Conservation (phyloP, 1,140 invertebrate species). For the Fopius arisanus region DNA sequence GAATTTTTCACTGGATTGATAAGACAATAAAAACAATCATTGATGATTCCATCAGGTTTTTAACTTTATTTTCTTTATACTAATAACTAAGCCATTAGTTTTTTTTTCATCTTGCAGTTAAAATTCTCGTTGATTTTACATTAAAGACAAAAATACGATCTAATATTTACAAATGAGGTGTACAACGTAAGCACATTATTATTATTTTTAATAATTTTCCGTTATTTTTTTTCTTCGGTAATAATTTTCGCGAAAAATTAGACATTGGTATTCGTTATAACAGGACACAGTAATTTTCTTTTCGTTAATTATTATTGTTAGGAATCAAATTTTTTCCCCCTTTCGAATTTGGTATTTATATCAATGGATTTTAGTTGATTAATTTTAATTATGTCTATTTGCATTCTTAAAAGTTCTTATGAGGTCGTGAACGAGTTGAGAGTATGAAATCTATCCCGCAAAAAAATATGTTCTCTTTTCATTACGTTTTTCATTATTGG, state of each 20-base stretch:
- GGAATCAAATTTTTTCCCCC: neutral
- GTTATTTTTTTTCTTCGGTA: constrained; percentile 24
- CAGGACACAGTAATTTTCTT: constrained; percentile 38
- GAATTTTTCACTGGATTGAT: too few species aligned
- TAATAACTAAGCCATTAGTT: constrained; percentile 56
- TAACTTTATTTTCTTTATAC: constrained; percentile 49
- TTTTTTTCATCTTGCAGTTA: constrained; percentile 38
- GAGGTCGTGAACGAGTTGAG: constrained; percentile 12
- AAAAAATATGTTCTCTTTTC: constrained; percentile 36
- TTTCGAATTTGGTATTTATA: neutral
- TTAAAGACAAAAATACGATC: constrained; percentile 61
- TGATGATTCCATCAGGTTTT: constrained; percentile 45
- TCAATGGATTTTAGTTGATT: neutral
- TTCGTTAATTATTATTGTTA: constrained; percentile 12
- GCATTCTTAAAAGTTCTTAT: neutral
- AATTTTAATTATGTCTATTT: constrained; percentile 12
- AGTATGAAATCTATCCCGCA: constrained; percentile 35
- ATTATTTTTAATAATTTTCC: constrained; percentile 36
- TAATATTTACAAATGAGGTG: constrained; percentile 64
- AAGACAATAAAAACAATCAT: neutral
- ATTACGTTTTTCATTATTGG: neutral
- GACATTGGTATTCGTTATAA: constrained; percentile 42
- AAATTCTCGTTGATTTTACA: constrained; percentile 58
- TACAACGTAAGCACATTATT: constrained; percentile 60
- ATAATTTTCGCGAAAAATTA: constrained; percentile 34